Base-by-base conservation (phyloP, 2,113 vertebrate genomes). In the Pogona vitticeps region DNA sequence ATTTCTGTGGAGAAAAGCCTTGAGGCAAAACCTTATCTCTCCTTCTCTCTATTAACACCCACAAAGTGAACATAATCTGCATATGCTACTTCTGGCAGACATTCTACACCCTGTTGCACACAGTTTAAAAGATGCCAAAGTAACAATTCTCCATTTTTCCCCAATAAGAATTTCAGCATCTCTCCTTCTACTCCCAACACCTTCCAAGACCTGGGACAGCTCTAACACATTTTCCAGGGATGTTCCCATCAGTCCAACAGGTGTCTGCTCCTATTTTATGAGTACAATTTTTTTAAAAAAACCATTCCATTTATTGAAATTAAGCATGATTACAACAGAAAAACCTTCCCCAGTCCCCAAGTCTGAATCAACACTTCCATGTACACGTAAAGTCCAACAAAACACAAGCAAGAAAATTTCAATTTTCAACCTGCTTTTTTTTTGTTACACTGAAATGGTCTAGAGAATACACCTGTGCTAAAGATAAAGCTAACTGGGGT, bases 31-130 rank as follows among this genome's bases (percentile, higher is more conserved):
- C 40, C 76, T 80, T 72, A 59, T 59, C 63, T 85, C 52, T 61
- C 67, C 65, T 38, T 80, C 58, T 40, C 12, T 38, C 65, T 71
- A 65, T 68, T 85, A 84, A 77, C 36, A 78, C 31, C 75, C 42
- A 85, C 73, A 70, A 85, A 67, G 46, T 70, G 63, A 70, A 63
- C 70, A 52, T 78, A 46, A 86, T 71, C n/a, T 70, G 26, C 46
- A 78, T 79, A 86, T 79, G 76, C 17, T 42, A 46, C 23, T 26
- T 63, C 68, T 86, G 68, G 77, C 76, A 86, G 76, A 28, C 61
- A 59, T 58, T 80, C 67, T 61, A 79, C 59, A 52, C 76, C 52
- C 36, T 71, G 52, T 31, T 71, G 40, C 52, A 70, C 77, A 72
- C 23, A 70, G 52, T 72, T 80, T 80, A 80, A 71, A 79, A 6